Percentiles rank a stretch among this genome's conserved stretches.
Evolutionary conservation across 1,140 invertebrate species (phyloP).

Genomic region (Ganaspis sp.): DNA sequence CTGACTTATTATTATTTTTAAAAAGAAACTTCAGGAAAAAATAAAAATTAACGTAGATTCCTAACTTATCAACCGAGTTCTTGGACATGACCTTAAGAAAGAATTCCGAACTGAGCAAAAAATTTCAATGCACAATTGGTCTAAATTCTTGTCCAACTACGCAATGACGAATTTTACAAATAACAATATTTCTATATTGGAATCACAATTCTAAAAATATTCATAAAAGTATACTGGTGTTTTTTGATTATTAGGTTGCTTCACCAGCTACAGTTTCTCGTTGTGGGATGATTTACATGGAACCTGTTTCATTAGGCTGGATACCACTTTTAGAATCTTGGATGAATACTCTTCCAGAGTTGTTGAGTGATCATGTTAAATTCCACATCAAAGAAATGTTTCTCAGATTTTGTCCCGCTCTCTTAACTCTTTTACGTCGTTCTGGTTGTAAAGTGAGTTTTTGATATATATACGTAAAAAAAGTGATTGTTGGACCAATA

Average conservation of each 20-base stretch:
- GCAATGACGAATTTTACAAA: no score
- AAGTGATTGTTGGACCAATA: no score
- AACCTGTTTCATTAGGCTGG: constrained; percentile 92
- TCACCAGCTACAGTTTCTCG: constrained; percentile 92
- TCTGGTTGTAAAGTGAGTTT: constrained; percentile 79
- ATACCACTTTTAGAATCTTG: constrained; percentile 90
- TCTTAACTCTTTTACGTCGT: constrained; percentile 84
- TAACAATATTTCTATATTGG: no score
- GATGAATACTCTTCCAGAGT: constrained; percentile 87
- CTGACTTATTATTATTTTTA: no score
- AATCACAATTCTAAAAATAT: constrained; percentile 29
- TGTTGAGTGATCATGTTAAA: constrained; percentile 82
- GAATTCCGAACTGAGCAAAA: no score
- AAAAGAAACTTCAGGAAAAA: no score
- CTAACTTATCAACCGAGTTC: no score
- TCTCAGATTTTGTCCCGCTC: constrained; percentile 84
- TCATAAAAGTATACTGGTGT: neutral
- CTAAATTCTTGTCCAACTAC: no score
- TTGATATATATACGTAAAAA: no score
- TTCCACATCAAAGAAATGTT: constrained; percentile 84
- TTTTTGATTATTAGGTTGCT: constrained; percentile 80
- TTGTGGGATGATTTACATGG: constrained; percentile 98
- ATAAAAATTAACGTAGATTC: no score
- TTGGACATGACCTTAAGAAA: no score
- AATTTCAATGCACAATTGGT: no score